Evolutionary conservation across 2,888 invertebrate species (phyloP).

Genomic region (Himalopsyche kuldschensis): DNA sequence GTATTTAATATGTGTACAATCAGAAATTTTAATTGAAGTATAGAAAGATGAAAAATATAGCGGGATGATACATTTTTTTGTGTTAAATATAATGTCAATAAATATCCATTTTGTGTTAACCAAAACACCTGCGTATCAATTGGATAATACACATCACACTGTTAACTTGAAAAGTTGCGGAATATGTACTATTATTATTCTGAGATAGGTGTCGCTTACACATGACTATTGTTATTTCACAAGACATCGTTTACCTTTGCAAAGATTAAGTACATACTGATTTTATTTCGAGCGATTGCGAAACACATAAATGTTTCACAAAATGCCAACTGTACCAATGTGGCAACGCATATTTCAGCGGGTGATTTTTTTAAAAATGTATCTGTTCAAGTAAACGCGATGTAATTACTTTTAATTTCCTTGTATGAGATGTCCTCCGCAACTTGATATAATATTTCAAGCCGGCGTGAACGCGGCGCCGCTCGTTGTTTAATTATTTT

Average conservation of each 20-base stretch:
- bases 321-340: background rate
- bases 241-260: background rate
- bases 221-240: conserved; percentile 13
- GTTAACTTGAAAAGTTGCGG: conserved; percentile 31
- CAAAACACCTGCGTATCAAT: no score
- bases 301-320: background rate
- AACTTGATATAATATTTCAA: background rate
- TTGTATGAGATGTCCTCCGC: no score
- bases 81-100: no score
- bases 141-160: background rate
- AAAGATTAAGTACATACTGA: background rate
- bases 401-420: no score
- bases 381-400: background rate
- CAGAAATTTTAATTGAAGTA: no score
- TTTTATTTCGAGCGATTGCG: background rate
- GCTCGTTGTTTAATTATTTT: background rate
- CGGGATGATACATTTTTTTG: no score
- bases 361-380: background rate
- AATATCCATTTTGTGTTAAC: no score
- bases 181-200: conserved; percentile 5
- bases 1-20: no score
- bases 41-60: no score
- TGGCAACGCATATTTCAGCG: background rate
- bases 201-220: conserved; percentile 8
- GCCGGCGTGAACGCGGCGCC: background rate